These are phyloP conservation scores for Microplitis mediator DNA, from an alignment of 1,140 invertebrate species.

Conservation along the genomic window DNA sequence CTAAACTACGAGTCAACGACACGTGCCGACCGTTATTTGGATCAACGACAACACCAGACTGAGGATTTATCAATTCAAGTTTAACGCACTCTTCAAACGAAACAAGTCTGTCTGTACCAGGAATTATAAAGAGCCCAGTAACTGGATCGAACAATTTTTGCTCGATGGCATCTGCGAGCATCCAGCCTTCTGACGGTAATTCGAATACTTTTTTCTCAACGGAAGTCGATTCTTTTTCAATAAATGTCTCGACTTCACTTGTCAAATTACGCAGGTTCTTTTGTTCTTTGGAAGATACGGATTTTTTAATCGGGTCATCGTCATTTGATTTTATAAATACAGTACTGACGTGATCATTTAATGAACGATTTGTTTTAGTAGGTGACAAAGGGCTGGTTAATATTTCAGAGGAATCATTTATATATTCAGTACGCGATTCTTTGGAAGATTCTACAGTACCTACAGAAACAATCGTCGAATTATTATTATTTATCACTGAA, in stretches of 20 bases:
- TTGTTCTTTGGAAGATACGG: not conserved
- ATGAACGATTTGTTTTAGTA: constrained; percentile 25
- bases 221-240: constrained; percentile 39
- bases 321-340: not conserved
- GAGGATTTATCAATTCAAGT: constrained; percentile 82
- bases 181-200: constrained; percentile 83
- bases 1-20: constrained; percentile 75
- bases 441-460: constrained; percentile 2
- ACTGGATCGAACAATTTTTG: constrained; percentile 79
- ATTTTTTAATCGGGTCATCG: not conserved
- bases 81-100: constrained; percentile 88
- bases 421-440: not conserved
- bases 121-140: constrained; percentile 84
- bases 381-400: constrained; percentile 21
- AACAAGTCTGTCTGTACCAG: constrained; percentile 82
- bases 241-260: constrained; percentile 49
- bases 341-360: constrained; percentile 15
- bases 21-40: constrained; percentile 72
- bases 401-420: constrained; percentile 4
- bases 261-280: constrained; percentile 35
- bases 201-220: constrained; percentile 69
- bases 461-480: not conserved
- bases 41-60: constrained; percentile 80
- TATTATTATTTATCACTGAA: not conserved
- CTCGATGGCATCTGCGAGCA: constrained; percentile 76